These are phyloP conservation scores for Fregata magnificens DNA, from an alignment of 2,113 vertebrate genomes.

Conservation along the genomic window DNA sequence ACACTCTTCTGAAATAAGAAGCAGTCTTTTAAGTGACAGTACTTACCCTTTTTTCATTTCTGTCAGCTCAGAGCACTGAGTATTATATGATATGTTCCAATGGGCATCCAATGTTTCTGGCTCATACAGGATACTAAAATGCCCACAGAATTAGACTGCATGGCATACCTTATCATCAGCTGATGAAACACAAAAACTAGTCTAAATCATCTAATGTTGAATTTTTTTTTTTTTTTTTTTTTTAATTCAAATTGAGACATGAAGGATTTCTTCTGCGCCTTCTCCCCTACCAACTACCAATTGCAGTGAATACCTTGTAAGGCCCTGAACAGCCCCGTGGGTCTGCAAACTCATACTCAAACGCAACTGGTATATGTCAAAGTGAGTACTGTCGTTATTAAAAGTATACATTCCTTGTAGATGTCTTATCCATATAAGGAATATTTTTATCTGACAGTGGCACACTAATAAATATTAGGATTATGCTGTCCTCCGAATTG, in stretches of 20 bases:
- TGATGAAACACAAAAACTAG: background rate
- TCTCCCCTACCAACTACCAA: background rate
- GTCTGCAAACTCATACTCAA: background rate
- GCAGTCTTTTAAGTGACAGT: background rate
- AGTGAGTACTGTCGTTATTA: background rate
- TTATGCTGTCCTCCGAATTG: background rate
- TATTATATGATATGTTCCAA: background rate
- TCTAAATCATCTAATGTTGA: background rate
- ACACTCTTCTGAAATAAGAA: background rate
- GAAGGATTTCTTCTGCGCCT: background rate
- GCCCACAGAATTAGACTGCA: background rate
- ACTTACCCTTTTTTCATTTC: background rate
- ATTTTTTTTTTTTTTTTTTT: background rate
- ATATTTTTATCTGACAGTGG: background rate
- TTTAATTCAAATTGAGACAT: background rate
- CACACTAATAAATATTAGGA: constrained; percentile 8
- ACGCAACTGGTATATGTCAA: background rate
- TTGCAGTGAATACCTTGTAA: background rate
- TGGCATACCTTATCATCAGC: background rate
- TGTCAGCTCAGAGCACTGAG: background rate
- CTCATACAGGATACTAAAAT: background rate
- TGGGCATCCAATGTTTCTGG: background rate
- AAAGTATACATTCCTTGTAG: background rate
- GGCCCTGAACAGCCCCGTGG: background rate
- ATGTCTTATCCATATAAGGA: background rate